Evolutionary conservation across 2,888 invertebrate species (phyloP), one percentile per base, ranked within the genome.

Genomic region (Theodoxus fluviatilis): DNA sequence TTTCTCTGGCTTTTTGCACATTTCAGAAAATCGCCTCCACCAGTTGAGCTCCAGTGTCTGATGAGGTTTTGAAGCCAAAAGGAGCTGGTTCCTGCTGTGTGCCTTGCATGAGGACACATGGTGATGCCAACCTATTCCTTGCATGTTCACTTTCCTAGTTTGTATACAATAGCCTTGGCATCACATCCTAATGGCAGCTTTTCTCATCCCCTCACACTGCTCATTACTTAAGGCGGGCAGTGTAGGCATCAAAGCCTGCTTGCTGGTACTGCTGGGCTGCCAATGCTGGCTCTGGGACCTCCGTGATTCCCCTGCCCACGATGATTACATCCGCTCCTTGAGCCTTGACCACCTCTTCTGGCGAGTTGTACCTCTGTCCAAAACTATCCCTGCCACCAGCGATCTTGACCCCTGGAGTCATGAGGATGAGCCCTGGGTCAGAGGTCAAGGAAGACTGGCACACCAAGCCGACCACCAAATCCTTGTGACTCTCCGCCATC

Each of bases 281-380:
- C 55, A 88, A 87, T 71, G 90, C 90, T 37, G 93, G 91, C 84
- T 92, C 91, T 6, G 73, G 71, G 12, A 87, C 83, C 52, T 84
- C 75, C 0, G 87, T 85, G 76, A 99, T 95, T 0, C 96, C 98
- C 77, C 98, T 90, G 0, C 98, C 98, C 0, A 99, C 97, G 12
- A 99, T 96, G 37, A 94, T 93, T 59, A 98, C 89, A 88, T 99
- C 99, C 52, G 94, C 95, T 31, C 94, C 94, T 76, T 92, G 91
- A 65, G 93, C 90, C 59, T 91, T 85, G 4, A 99, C 91, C 3
- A 95, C 94, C 78, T 90, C 90, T 76, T 93, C 92, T 0, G 98
- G 96, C 18, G 93, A 92, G 74, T 93, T 91, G 86, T 98, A 99
- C 73, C 93, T 92, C 84, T 98, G 95, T 0, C 96, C 97, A 68